Evolutionary conservation across 2,113 vertebrate genomes (phyloP).

Genomic region (Aspiorhynchus laticeps): DNA sequence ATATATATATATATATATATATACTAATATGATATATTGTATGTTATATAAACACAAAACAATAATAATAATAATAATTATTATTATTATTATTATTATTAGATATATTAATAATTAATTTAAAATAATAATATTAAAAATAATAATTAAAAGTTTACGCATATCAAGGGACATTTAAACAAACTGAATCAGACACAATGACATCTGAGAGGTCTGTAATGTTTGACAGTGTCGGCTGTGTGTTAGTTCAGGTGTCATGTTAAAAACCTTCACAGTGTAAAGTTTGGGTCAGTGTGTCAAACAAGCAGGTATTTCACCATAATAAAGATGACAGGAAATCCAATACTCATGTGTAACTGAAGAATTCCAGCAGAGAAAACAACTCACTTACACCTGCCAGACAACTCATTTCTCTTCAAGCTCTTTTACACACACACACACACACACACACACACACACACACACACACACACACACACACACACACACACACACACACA

Average conservation of each 20-base stretch:
- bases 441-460: neutral
- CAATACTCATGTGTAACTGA: neutral
- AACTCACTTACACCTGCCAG: neutral
- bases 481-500: neutral
- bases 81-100: no score
- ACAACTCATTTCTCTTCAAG: neutral
- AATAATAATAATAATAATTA: no score
- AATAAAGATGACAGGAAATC: neutral
- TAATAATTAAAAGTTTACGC: no score
- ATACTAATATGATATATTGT: no score
- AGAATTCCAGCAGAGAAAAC: neutral
- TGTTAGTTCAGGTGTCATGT: neutral
- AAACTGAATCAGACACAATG: no score
- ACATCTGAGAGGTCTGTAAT: neutral
- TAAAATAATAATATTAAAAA: no score
- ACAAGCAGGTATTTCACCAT: neutral
- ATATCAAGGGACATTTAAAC: no score
- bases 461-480: neutral
- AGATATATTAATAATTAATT: no score
- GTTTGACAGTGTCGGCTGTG: no score
- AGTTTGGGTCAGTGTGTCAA: slow-evolving; percentile 14
- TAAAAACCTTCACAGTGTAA: neutral
- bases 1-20: no score
- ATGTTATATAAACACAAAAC: no score
- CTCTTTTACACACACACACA: neutral